phyloP scores from a whole-genome alignment of 2,888 invertebrate species.

The Erynnis tages region DNA sequence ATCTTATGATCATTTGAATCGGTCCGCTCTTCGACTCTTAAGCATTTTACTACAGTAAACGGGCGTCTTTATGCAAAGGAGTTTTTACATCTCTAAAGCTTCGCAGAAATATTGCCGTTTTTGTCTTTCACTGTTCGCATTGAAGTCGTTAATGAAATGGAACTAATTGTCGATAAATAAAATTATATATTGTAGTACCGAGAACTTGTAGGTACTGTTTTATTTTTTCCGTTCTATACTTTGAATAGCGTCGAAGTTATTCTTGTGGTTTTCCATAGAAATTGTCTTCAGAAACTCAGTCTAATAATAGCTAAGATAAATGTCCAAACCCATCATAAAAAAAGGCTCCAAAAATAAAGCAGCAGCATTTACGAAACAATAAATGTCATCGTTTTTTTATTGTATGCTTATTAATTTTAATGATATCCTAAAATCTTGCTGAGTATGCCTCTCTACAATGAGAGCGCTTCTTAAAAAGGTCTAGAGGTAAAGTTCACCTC shows the following conservation, averaged over 20 bases:
- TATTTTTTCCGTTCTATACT: too few species aligned
- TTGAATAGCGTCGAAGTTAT: too few species aligned
- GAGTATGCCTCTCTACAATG: conserved; percentile 55
- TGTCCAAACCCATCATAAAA: too few species aligned
- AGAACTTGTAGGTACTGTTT: too few species aligned
- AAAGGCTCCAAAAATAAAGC: too few species aligned
- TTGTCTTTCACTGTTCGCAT: conserved; percentile 47
- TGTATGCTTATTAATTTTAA: conserved; percentile 71
- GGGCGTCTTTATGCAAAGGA: neutral
- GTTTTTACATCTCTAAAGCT: conserved; percentile 48
- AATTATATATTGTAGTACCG: too few species aligned
- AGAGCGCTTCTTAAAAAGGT: conserved; percentile 71
- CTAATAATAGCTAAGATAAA: too few species aligned
- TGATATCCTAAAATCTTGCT: conserved; percentile 68
- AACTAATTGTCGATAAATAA: conserved; percentile 2
- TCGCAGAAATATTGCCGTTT: conserved; percentile 45
- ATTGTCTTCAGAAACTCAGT: too few species aligned
- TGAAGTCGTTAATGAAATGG: conserved; percentile 38
- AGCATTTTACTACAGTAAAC: conserved; percentile 5
- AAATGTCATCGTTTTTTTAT: conserved; percentile 35
- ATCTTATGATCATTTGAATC: conserved; percentile 1
- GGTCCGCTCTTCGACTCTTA: neutral
- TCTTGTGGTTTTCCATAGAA: too few species aligned
- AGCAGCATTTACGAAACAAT: conserved; percentile 2
- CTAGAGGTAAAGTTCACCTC: conserved; percentile 59